These are phyloP conservation scores for Sebastes schlegelii DNA, from an alignment of 2,113 vertebrate species.

Conservation along the genomic window DNA sequence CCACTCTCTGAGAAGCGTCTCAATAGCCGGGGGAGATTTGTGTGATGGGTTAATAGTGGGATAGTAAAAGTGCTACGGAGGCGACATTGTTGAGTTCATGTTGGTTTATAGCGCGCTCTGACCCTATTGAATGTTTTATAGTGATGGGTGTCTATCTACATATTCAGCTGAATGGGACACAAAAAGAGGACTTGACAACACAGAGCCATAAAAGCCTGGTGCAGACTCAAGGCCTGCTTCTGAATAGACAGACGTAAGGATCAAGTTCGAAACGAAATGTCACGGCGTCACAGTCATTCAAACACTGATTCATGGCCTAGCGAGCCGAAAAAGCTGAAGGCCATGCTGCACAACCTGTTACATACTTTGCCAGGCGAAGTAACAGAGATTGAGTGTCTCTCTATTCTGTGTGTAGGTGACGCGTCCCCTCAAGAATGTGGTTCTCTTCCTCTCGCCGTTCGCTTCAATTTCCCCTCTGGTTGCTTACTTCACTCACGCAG, in stretches of 20 bases:
- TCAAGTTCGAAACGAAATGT: slow-evolving; percentile 26
- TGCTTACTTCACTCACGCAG: slow-evolving; percentile 74
- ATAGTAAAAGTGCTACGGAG: slow-evolving; percentile 57
- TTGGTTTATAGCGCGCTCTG: slow-evolving; percentile 56
- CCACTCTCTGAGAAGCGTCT: slow-evolving; percentile 16
- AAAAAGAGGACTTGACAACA: slow-evolving; percentile 37
- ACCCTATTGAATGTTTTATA: slow-evolving; percentile 60
- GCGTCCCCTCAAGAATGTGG: slow-evolving; percentile 78
- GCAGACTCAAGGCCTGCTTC: slow-evolving; percentile 8
- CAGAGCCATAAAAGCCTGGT: slow-evolving; percentile 33
- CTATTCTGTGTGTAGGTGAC: slow-evolving; percentile 75
- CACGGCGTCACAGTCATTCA: neutral
- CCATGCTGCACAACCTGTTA: slow-evolving; percentile 62
- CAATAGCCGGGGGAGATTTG: slow-evolving; percentile 68
- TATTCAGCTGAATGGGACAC: slow-evolving; percentile 49
- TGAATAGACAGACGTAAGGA: slow-evolving; percentile 8
- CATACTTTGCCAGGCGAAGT: slow-evolving; percentile 49
- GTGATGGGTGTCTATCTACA: slow-evolving; percentile 58
- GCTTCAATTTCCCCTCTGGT: slow-evolving; percentile 74
- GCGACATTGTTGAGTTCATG: slow-evolving; percentile 54
- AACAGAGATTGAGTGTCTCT: slow-evolving; percentile 64
- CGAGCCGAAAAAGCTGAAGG: slow-evolving; percentile 1
- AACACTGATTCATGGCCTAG: slow-evolving; percentile 3
- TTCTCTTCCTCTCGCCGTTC: slow-evolving; percentile 74
- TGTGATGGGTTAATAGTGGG: slow-evolving; percentile 70